Conservation (phyloP, 2,797 vertebrate genomes). For the Pipistrellus pygmaeus region DNA sequence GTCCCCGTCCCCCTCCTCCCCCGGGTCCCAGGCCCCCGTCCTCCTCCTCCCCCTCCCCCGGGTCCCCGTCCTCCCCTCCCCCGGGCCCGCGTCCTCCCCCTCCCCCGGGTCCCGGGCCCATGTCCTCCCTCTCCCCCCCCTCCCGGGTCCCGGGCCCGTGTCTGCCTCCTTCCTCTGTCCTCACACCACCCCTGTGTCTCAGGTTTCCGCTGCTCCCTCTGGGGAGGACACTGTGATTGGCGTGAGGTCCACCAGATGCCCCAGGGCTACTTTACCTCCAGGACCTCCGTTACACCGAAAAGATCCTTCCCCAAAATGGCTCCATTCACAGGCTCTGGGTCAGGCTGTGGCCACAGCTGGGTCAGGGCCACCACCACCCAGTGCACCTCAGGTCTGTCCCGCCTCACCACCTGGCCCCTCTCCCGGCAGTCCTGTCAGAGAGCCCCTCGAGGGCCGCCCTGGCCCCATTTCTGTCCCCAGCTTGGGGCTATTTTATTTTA, state of each 20-base stretch:
- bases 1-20: background rate
- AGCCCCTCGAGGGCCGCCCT: background rate
- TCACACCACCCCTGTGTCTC: background rate
- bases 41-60: too few relatives aligned
- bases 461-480: background rate
- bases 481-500: too few relatives aligned
- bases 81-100: too few relatives aligned
- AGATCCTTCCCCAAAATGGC: background rate
- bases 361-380: background rate
- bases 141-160: background rate
- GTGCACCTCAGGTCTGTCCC: rapidly evolving
- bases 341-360: background rate
- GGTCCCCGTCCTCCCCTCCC: too few relatives aligned
- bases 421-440: background rate
- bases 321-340: background rate
- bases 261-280: background rate
- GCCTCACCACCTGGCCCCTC: too few relatives aligned
- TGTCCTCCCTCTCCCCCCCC: too few relatives aligned
- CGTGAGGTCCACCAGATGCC: background rate
- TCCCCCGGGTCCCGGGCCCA: too few relatives aligned
- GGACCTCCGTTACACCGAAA: background rate
- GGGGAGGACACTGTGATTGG: too few relatives aligned
- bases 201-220: background rate
- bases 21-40: too few relatives aligned
- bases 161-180: background rate